Conservation (phyloP, 2,888 invertebrate genomes). For the Flexamia atlantica region DNA sequence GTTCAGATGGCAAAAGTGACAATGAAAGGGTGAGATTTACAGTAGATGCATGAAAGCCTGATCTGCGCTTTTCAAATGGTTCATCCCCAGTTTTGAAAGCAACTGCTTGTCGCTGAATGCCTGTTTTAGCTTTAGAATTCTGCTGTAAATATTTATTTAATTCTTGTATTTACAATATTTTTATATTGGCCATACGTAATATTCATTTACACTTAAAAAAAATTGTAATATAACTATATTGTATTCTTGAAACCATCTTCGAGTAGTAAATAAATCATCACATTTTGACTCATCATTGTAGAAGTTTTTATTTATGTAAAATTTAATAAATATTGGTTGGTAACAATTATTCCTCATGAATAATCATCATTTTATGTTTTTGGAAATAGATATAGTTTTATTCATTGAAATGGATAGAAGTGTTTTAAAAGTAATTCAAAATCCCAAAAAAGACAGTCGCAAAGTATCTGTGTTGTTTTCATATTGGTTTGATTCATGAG, state of each 20-base stretch:
- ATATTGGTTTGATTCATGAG: not conserved
- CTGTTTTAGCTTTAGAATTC: conserved; percentile 24
- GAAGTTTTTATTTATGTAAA: no score
- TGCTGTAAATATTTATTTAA: conserved; percentile 37
- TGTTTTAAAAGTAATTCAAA: no score
- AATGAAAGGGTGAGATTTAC: conserved; percentile 46
- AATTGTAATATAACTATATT: no score
- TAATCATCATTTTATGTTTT: no score
- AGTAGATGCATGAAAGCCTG: not conserved
- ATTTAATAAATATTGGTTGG: no score
- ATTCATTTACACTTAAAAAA: no score
- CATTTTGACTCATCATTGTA: no score
- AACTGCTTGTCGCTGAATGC: conserved; percentile 15
- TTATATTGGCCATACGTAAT: not conserved
- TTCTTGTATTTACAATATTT: not conserved
- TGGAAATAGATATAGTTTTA: no score
- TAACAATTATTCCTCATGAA: no score
- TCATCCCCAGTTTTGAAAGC: not conserved
- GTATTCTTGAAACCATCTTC: no score
- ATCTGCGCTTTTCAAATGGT: not conserved
- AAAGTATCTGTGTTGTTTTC: conserved; percentile 11
- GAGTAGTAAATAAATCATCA: no score
- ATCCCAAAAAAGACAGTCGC: not conserved
- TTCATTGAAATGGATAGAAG: no score
- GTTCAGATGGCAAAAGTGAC: conserved; percentile 48